phyloP scores from a whole-genome alignment of 2,888 invertebrate genomes.

The Nomada hirtipes region DNA sequence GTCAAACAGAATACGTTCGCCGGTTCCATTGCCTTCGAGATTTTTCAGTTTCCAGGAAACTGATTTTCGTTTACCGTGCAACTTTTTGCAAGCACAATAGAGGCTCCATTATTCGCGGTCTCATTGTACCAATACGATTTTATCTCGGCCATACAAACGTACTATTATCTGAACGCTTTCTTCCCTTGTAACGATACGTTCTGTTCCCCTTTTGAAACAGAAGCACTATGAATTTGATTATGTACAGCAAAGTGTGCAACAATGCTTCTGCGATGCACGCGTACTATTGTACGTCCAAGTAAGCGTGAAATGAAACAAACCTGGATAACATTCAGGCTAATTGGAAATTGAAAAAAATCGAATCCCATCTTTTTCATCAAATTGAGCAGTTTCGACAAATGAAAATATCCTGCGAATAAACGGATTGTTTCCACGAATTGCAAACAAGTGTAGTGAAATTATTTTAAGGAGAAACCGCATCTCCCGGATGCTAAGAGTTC shows the following conservation, averaged over 20 bases:
- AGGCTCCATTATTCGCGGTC: conserved; percentile 4
- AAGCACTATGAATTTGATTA: conserved; percentile 1
- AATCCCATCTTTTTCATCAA: too few species aligned
- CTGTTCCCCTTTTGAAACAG: background rate
- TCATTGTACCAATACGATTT: conserved; percentile 11
- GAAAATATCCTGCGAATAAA: too few species aligned
- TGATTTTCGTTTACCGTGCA: conserved; percentile 2
- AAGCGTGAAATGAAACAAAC: too few species aligned
- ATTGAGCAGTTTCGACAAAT: too few species aligned
- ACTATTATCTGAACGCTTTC: background rate
- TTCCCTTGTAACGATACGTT: background rate
- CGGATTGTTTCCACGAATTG: too few species aligned
- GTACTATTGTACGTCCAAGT: background rate
- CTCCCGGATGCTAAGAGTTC: too few species aligned
- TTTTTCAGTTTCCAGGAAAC: background rate
- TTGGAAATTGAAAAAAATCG: too few species aligned
- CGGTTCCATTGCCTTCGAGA: background rate
- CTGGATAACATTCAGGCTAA: too few species aligned
- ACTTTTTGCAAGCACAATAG: background rate
- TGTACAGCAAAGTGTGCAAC: background rate
- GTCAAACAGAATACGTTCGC: too few species aligned
- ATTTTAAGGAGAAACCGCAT: too few species aligned
- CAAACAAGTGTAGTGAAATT: too few species aligned
- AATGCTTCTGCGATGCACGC: too few species aligned
- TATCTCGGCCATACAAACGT: conserved; percentile 6